A percentile compares a stretch with the other conserved stretches of the same genome.
These are phyloP conservation scores for Scaptomyza hsui DNA, from an alignment of 1,140 invertebrate species.

Conservation along the genomic window DNA sequence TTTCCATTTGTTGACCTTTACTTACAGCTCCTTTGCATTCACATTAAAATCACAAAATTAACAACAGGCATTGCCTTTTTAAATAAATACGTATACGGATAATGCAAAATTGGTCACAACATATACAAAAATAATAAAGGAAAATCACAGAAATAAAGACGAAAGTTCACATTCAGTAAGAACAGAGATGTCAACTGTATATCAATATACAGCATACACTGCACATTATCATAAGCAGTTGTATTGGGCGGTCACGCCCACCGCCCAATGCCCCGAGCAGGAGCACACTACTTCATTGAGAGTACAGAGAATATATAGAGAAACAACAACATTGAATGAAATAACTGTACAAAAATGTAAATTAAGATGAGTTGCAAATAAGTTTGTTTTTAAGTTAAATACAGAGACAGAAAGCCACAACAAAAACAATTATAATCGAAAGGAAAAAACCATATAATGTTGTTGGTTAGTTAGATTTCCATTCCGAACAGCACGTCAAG, in stretches of 20 bases:
- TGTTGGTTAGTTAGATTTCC: constrained; percentile 54
- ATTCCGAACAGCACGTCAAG: constrained; percentile 68
- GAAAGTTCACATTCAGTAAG: not conserved
- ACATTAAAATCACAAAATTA: constrained; percentile 12
- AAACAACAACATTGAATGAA: constrained; percentile 33
- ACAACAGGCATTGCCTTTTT: constrained; percentile 23
- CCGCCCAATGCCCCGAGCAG: not conserved
- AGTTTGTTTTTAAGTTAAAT: constrained; percentile 20
- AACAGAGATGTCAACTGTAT: constrained; percentile 14
- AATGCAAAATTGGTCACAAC: constrained; percentile 8
- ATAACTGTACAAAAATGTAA: constrained; percentile 55
- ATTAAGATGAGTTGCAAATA: constrained; percentile 47
- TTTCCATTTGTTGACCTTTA: constrained; percentile 27
- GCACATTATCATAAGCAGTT: constrained; percentile 42
- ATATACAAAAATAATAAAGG: not conserved
- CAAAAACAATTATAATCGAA: constrained; percentile 11
- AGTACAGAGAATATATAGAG: constrained; percentile 7
- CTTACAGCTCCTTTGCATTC: constrained; percentile 36
- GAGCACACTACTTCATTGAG: not conserved
- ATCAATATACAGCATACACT: constrained; percentile 19
- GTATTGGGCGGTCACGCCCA: constrained; percentile 9
- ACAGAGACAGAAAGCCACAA: constrained; percentile 42
- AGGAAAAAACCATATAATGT: constrained; percentile 11
- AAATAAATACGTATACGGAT: constrained; percentile 3
- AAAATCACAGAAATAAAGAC: constrained; percentile 7